phyloP scores from a whole-genome alignment of 2,888 invertebrate species.

The Athalia circularis region DNA sequence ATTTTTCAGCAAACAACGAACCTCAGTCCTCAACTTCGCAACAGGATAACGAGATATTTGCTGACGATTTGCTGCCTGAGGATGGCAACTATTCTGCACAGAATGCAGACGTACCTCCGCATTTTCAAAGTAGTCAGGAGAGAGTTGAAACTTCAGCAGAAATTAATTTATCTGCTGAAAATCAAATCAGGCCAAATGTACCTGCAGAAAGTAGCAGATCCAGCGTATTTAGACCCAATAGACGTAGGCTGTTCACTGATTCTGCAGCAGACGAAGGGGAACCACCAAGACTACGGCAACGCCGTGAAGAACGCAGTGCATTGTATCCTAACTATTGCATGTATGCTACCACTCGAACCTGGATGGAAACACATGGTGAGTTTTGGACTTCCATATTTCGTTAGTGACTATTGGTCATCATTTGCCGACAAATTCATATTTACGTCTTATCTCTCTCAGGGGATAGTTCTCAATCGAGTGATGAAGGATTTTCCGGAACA shows the following conservation, averaged over 20 bases:
- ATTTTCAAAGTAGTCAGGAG: neutral
- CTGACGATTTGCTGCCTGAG: neutral
- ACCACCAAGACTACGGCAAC: conserved; percentile 38
- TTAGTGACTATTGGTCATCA: neutral
- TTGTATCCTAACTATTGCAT: conserved; percentile 47
- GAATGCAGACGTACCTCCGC: neutral
- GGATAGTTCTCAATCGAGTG: conserved; percentile 62
- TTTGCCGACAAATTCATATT: neutral
- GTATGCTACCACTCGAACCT: conserved; percentile 47
- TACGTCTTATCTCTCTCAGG: conserved; percentile 38
- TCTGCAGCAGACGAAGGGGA: conserved; percentile 10
- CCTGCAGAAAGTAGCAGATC: conserved; percentile 33
- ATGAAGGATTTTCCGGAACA: conserved; percentile 57
- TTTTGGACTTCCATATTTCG: neutral
- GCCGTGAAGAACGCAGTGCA: conserved; percentile 30
- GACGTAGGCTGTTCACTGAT: conserved; percentile 52
- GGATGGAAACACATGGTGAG: conserved; percentile 49
- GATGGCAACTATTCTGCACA: neutral
- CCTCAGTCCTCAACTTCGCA: neutral
- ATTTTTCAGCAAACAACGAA: neutral
- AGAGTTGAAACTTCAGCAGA: neutral
- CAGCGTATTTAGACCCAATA: conserved; percentile 46
- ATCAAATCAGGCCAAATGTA: conserved; percentile 4
- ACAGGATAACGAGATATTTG: neutral
- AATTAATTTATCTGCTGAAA: neutral